phyloP scores from a whole-genome alignment of 30 jellyfish, hydroid and myxozoan genomes.

The Hydractinia echinata region DNA sequence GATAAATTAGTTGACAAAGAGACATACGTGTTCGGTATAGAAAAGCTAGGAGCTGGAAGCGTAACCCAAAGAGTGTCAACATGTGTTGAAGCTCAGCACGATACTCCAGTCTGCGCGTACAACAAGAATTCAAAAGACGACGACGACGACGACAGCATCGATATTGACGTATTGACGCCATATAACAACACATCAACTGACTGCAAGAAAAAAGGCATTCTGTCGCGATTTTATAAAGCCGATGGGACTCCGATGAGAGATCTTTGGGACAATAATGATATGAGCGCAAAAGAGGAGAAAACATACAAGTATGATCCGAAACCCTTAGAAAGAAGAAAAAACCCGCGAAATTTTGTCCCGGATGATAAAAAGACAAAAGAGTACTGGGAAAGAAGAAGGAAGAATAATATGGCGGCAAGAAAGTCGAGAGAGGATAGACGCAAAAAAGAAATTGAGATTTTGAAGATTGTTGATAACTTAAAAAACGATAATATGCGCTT shows the following conservation, averaged over 20 bases:
- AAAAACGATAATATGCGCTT: not conserved
- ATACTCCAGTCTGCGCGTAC: not conserved
- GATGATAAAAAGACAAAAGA: conserved; percentile 15
- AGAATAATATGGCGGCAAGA: conserved; percentile 16
- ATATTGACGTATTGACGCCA: not conserved
- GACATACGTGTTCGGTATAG: not conserved
- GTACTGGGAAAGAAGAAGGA: conserved; percentile 18
- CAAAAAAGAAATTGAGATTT: conserved; percentile 20
- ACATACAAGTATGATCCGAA: conserved; percentile 24
- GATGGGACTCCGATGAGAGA: conserved; percentile 11
- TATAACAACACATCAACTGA: not conserved
- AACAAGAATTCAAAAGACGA: not conserved
- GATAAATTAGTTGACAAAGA: conserved; percentile 19
- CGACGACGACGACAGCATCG: not conserved
- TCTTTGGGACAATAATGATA: conserved; percentile 11
- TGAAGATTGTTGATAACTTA: conserved; percentile 13
- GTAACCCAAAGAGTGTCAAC: not conserved
- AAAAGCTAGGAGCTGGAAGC: not conserved
- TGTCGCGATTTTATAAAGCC: conserved; percentile 14
- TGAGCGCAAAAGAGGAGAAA: conserved; percentile 8
- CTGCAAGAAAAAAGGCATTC: not conserved
- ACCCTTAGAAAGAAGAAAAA: conserved; percentile 13
- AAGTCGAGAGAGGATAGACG: conserved; percentile 25
- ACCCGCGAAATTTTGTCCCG: conserved; percentile 23
- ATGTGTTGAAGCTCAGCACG: not conserved